Base-by-base conservation (phyloP, 2,888 invertebrate genomes). In the Latheticus oryzae region DNA sequence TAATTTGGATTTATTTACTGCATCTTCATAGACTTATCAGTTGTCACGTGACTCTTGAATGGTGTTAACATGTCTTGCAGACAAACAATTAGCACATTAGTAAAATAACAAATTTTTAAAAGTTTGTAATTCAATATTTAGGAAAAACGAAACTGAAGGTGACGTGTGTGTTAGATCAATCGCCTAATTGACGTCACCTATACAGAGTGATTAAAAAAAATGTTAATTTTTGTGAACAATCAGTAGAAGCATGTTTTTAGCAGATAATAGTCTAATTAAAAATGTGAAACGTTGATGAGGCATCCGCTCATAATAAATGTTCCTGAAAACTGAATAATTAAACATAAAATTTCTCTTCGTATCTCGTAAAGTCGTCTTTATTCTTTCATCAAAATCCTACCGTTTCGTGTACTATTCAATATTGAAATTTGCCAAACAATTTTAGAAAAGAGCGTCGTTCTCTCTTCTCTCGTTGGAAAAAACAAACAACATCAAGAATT, bases 381-480 rank as follows among this genome's bases (percentile, higher is more conserved):
- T 43, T 43, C 42, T 28, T 28, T 16, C 28, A 28, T 16, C 26
- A 17, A 43, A 43, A 28, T 16, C 13, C 45, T 42, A n/a, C 21
- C 28, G 23, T 37, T 28, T 37, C 51, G 35, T 30, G 15, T 17
- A 35, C 16, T 24, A 37, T 45, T 45, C 48, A 37, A 47, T 54
- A 47, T 54, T 54, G 54, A 54, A 47, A 54, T 54, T 54, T 54
- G 54, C 5, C 54, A 54, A 54, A 54, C 54, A 54, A 28, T 33
- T 19, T 33, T 37, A 13, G 17, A 32, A 50, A 28, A 8, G 16
- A 19, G 12, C 37, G 26, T 30, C 48, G 32, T 13, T 8, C 13
- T 19, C 21, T 15, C 11, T 43, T 30, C 16, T 26, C 42, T 38
- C 38, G 17, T 37, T 19, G 37, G 28, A 54, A 54, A 54, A 54